phyloP scores from a whole-genome alignment of 2,797 vertebrate genomes.

The Telmatherina bonti region DNA sequence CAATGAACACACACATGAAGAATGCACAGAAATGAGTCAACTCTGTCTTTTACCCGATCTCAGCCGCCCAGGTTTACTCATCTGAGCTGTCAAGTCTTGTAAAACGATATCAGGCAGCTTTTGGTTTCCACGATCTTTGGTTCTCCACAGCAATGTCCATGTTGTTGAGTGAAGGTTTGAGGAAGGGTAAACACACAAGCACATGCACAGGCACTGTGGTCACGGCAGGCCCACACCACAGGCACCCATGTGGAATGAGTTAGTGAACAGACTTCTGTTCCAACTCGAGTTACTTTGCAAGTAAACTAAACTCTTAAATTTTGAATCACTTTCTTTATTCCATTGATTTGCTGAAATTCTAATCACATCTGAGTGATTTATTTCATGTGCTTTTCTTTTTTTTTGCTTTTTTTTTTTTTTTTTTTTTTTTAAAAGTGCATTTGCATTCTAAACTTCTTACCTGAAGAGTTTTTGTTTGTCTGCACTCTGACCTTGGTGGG shows the following conservation, averaged over 20 bases:
- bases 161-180: slow-evolving; percentile 54
- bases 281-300: slow-evolving; percentile 58
- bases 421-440: slow-evolving; percentile 2
- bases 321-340: slow-evolving; percentile 29
- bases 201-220: slow-evolving; percentile 54
- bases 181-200: slow-evolving; percentile 17
- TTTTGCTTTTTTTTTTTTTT: too few species aligned
- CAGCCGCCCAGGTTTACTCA: slow-evolving; percentile 43
- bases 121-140: slow-evolving; percentile 56
- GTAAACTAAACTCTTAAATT: slow-evolving; percentile 38
- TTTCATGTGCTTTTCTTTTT: too few species aligned
- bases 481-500: slow-evolving; percentile 46
- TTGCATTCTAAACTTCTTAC: slow-evolving; percentile 22
- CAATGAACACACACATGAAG: not conserved
- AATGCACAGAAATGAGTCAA: slow-evolving; percentile 42
- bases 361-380: slow-evolving; percentile 2
- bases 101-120: slow-evolving; percentile 53
- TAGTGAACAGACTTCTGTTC: slow-evolving; percentile 73
- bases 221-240: slow-evolving; percentile 72
- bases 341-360: slow-evolving; percentile 20
- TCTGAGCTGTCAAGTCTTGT: slow-evolving; percentile 53
- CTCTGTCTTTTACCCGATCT: slow-evolving; percentile 22
- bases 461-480: slow-evolving; percentile 29
- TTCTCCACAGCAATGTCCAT: slow-evolving; percentile 38
- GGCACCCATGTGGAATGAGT: slow-evolving; percentile 67